Percentiles rank a stretch among this genome's conserved stretches.
phyloP scores from a whole-genome alignment of 2,113 vertebrate species.

The Xenopus borealis region DNA sequence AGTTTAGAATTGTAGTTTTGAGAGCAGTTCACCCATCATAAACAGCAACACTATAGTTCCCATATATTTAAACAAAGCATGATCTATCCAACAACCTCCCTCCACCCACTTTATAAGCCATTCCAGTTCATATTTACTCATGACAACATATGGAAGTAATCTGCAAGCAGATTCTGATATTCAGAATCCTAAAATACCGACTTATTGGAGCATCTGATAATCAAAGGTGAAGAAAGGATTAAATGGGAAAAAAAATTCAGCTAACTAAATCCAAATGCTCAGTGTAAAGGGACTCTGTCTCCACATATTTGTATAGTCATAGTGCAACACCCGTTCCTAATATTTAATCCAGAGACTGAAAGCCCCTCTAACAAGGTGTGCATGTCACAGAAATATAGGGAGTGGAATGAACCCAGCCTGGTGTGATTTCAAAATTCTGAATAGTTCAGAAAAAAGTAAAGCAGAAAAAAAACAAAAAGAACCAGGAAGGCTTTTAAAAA shows the following conservation, averaged over 20 bases:
- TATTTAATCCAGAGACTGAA: too few species aligned
- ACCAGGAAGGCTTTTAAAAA: background rate
- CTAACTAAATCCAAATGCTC: slow-evolving; percentile 29
- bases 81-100: too few species aligned
- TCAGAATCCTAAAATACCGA: too few species aligned
- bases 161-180: too few species aligned
- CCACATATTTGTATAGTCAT: slow-evolving; percentile 6
- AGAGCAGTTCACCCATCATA: too few species aligned
- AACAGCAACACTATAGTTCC: too few species aligned
- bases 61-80: too few species aligned
- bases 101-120: too few species aligned
- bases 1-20: too few species aligned
- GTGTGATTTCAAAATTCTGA: background rate
- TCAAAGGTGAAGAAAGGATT: background rate
- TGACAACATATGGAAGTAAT: too few species aligned
- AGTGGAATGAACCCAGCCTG: background rate
- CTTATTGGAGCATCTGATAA: background rate
- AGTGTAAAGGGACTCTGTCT: background rate
- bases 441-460: background rate
- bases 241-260: background rate
- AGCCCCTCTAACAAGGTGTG: background rate
- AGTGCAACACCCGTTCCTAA: too few species aligned
- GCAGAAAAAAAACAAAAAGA: background rate
- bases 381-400: background rate
- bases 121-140: too few species aligned